phyloP scores from a whole-genome alignment of 2,113 vertebrate species.

The Calyptomena viridis region DNA sequence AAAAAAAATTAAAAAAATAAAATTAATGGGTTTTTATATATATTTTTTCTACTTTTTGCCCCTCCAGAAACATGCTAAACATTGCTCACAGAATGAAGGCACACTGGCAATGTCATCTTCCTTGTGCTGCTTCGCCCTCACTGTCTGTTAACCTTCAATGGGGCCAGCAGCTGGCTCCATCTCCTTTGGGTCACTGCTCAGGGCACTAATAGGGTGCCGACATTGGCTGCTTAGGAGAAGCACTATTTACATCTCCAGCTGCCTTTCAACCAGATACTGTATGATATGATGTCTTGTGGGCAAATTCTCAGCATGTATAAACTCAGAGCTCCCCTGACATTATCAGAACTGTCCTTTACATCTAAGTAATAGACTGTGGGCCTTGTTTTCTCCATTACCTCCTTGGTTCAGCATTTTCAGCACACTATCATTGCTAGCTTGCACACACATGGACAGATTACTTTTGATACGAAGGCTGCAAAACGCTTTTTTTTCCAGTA shows the following conservation, averaged over 20 bases:
- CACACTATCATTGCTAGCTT: neutral
- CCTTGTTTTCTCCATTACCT: neutral
- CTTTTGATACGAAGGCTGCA: neutral
- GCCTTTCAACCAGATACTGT: neutral
- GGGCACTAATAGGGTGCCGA: neutral
- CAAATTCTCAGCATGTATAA: neutral
- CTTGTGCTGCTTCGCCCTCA: neutral
- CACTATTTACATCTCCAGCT: neutral
- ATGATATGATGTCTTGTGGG: neutral
- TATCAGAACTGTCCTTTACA: neutral
- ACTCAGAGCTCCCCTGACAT: neutral
- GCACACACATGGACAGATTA: neutral
- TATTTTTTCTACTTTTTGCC: neutral
- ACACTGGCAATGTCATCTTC: fast-evolving
- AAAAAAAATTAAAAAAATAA: neutral
- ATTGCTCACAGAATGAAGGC: neutral
- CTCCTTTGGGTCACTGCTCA: neutral
- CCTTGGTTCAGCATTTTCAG: neutral
- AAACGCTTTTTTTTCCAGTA: neutral
- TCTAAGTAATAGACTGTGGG: neutral
- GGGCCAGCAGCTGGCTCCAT: neutral
- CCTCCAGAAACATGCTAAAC: neutral
- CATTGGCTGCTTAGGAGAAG: neutral
- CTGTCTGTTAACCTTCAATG: neutral
- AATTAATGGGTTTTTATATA: neutral